Percentiles rank a stretch among this genome's conserved stretches.
Conservation (phyloP, 2,113 vertebrate genomes). For the Vanacampus margaritifer region DNA sequence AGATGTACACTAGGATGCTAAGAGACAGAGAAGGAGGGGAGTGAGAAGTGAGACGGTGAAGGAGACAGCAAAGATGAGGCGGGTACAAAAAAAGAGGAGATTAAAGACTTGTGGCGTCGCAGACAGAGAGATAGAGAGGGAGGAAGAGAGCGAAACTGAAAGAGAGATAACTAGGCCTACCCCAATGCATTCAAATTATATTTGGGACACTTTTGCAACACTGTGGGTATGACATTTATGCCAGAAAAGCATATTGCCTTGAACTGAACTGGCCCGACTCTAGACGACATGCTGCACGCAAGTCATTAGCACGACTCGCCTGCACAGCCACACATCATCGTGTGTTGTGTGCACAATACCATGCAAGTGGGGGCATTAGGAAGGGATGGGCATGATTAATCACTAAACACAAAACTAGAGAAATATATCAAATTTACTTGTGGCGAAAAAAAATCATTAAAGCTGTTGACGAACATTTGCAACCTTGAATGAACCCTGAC, state of each 20-base stretch:
- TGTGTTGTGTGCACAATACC: not conserved
- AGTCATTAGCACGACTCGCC: constrained; percentile 16
- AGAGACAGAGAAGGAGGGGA: constrained; percentile 17
- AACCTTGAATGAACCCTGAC: too few relatives aligned
- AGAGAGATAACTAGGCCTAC: constrained; percentile 13
- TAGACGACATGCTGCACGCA: constrained; percentile 10
- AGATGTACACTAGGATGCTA: constrained; percentile 28
- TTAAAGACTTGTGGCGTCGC: constrained; percentile 28
- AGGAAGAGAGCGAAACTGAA: not conserved
- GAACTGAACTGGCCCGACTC: constrained; percentile 10
- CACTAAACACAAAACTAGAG: not conserved
- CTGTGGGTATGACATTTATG: constrained; percentile 13
- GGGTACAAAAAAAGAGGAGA: constrained; percentile 20
- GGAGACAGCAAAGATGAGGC: constrained; percentile 15
- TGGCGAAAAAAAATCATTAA: too few relatives aligned
- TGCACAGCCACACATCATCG: not conserved
- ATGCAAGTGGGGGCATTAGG: not conserved
- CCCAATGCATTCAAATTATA: constrained; percentile 37
- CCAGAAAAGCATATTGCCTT: constrained; percentile 17
- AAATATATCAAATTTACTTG: too few relatives aligned
- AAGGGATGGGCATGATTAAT: not conserved
- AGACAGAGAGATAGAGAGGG: not conserved
- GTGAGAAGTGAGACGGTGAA: constrained; percentile 11
- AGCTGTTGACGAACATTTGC: too few relatives aligned
- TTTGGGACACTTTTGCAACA: constrained; percentile 25